Percentiles rank a stretch among this genome's conserved stretches.
phyloP scores from a whole-genome alignment of 53 echinoderm and acorn worm species.

The Zoroaster sp. region DNA sequence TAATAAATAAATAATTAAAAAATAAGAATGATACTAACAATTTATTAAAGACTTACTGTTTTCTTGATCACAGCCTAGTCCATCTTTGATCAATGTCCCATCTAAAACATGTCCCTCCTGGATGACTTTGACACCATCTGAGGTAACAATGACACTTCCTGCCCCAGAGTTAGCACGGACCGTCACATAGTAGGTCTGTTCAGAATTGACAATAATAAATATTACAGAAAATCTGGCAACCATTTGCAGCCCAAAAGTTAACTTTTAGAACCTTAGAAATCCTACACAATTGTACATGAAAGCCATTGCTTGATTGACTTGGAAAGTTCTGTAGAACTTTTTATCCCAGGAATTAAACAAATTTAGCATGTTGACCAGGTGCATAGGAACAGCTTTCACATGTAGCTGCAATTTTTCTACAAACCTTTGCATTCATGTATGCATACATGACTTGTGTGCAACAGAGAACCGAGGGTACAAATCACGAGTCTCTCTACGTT shows the following conservation, averaged over 20 bases:
- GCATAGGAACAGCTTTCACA: not conserved
- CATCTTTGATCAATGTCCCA: not conserved
- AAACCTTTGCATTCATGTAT: not conserved
- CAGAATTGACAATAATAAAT: not conserved
- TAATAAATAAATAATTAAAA: not conserved
- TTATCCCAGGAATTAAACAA: too few relatives aligned
- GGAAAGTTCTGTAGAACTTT: not conserved
- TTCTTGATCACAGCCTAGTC: not conserved
- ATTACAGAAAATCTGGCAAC: not conserved
- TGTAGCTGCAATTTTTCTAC: not conserved
- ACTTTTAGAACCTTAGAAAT: too few relatives aligned
- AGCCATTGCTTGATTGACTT: not conserved
- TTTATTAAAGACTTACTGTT: too few relatives aligned
- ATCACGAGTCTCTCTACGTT: too few relatives aligned
- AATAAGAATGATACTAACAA: not conserved
- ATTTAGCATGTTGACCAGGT: too few relatives aligned
- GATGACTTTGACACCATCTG: slow-evolving; percentile 49
- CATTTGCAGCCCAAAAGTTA: not conserved
- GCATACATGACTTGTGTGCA: not conserved
- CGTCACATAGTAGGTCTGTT: slow-evolving; percentile 41
- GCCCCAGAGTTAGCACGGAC: slow-evolving; percentile 3
- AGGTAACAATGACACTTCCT: slow-evolving; percentile 48
- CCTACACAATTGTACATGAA: not conserved
- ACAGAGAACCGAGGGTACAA: not conserved
- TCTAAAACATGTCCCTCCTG: not conserved